These are phyloP conservation scores for Hipposideros armiger DNA, from an alignment of 2,113 vertebrate species.

Conservation along the genomic window DNA sequence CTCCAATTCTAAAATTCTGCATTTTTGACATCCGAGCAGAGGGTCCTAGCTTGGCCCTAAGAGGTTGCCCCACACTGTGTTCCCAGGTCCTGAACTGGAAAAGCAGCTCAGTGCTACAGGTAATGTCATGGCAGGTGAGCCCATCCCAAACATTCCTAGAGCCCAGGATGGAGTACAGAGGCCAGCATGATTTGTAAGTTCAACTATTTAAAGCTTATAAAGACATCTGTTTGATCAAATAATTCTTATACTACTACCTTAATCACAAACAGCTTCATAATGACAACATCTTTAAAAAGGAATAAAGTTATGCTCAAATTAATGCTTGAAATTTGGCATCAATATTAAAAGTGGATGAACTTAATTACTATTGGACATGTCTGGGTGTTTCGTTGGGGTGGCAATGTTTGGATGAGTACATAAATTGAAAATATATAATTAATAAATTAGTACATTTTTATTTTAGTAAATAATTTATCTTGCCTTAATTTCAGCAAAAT, in stretches of 20 bases:
- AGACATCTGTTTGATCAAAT: neutral
- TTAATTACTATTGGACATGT: neutral
- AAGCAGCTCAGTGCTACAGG: neutral
- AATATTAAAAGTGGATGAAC: neutral
- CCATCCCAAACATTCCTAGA: neutral
- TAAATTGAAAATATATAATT: neutral
- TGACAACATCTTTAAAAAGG: neutral
- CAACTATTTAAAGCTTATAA: neutral
- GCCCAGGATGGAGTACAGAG: neutral
- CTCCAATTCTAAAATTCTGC: neutral
- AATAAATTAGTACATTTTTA: neutral
- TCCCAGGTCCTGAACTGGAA: neutral
- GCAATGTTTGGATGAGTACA: neutral
- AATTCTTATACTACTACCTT: neutral
- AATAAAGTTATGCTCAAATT: neutral
- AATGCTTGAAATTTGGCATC: neutral
- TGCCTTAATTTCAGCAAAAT: neutral
- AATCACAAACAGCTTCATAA: neutral
- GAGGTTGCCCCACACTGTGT: neutral
- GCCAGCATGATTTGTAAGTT: neutral
- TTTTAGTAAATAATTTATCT: neutral
- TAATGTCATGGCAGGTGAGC: fast-evolving
- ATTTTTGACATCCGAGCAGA: neutral
- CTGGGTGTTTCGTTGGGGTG: neutral
- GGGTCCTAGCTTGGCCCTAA: neutral